Evolutionary conservation across 2,797 vertebrate species (phyloP), one percentile per base, ranked within the genome.

Genomic region (Nannoperca obscura): DNA sequence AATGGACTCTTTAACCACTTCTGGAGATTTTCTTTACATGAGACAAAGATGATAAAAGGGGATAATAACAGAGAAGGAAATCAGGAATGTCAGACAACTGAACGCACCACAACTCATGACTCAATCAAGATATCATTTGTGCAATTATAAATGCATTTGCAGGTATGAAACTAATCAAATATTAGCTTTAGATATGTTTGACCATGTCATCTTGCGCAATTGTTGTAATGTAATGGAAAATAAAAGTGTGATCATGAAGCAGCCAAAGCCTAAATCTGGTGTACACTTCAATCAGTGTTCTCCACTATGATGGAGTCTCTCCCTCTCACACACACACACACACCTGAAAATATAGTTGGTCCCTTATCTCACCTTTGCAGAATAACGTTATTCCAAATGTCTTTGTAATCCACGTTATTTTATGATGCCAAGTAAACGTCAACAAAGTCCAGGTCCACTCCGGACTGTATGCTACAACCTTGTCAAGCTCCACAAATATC

Each of bases 341-440:
- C 24, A 27, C 24, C 7, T 54, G 13, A 38, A 27, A 67, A 58
- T 47, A 47, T 49, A 8, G 5, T 4, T 44, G 0, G 0, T 17
- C 12, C 55, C 36, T 36, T 7, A 6, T 22, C 87, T 94, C 89
- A 95, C 94, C 94, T 95, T 93, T 79, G 22, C 52, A 69, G 59
- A 46, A 46, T 47, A n/a, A 30, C 4, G 66, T 74, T 63, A 76
- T 47, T 82, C 76, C 77, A 78, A 67, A 42, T 67, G 60, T 22
- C 32, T 83, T 27, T 34, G 62, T 50, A 79, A 88, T 86, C 86
- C 92, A 87, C 80, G 81, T 85, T 86, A 70, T 42, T 84, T 73
- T 69, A 12, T 64, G 74, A 60, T 64, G 54, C 19, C 62, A 68
- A 58, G 49, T 44, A 40, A 85, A 83, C 6, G 53, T 65, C 70